These are phyloP conservation scores for Rhineura floridana DNA, from an alignment of 2,113 vertebrate genomes.

Conservation along the genomic window DNA sequence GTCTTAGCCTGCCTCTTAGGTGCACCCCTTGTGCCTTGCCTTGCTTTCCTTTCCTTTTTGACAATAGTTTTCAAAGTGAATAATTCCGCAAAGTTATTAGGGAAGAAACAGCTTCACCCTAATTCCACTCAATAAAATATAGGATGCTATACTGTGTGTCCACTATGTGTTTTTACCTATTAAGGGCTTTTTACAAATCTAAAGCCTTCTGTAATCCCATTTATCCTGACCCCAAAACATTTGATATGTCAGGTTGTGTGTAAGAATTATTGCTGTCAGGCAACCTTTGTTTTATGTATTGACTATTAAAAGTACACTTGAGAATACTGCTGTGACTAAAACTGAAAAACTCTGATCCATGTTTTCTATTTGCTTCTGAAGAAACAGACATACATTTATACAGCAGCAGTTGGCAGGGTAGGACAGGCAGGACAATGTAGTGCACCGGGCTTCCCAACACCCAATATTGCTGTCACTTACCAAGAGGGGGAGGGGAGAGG, in stretches of 20 bases:
- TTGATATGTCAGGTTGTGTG: neutral
- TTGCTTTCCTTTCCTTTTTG: neutral
- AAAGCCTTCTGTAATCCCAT: neutral
- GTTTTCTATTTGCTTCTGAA: neutral
- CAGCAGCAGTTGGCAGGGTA: neutral
- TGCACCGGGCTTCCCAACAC: too few species aligned
- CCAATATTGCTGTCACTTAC: too few species aligned
- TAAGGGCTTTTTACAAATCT: neutral
- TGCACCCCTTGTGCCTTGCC: neutral
- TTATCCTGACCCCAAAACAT: too few species aligned
- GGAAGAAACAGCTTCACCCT: neutral
- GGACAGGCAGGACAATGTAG: too few species aligned
- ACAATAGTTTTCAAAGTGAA: neutral
- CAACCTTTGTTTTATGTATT: neutral
- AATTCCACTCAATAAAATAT: neutral
- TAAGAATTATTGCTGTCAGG: neutral
- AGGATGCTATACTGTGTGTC: neutral
- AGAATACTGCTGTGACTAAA: neutral
- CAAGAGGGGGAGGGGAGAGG: too few species aligned
- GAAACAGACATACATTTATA: neutral
- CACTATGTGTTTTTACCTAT: neutral
- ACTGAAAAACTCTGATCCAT: neutral
- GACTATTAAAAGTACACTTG: neutral
- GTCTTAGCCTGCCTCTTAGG: too few species aligned
- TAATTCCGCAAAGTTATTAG: neutral